A percentile compares a stretch with the other conserved stretches of the same genome.
Evolutionary conservation across 2,113 vertebrate species (phyloP).

Genomic region (Poeciliopsis turrubarensis): DNA sequence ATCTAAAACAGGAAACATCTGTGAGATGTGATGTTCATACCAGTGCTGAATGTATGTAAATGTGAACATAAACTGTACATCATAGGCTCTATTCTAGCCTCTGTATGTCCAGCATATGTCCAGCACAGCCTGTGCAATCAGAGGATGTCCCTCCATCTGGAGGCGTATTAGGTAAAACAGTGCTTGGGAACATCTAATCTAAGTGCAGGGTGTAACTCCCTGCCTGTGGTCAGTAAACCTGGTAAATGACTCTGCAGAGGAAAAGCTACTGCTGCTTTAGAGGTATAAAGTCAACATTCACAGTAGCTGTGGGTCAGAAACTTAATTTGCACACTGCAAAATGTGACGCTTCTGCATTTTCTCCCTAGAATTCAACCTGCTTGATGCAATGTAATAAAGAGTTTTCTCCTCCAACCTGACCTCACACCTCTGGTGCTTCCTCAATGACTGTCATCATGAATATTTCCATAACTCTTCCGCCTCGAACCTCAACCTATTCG

Average conservation of each 20-base stretch:
- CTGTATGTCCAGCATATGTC: not conserved
- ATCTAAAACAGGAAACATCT: not conserved
- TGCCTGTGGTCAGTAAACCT: not conserved
- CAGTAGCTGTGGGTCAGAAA: not conserved
- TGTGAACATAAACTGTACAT: not conserved
- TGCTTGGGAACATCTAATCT: slow-evolving; percentile 4
- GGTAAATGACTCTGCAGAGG: not conserved
- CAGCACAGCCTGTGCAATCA: not conserved
- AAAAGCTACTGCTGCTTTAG: not conserved
- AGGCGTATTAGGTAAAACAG: not conserved
- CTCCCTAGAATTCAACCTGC: not conserved
- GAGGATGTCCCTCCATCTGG: not conserved
- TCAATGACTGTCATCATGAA: not conserved
- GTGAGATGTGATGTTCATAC: too few species aligned
- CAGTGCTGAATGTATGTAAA: not conserved
- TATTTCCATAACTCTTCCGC: slow-evolving; percentile 1
- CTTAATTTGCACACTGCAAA: not conserved
- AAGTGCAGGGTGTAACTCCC: not conserved
- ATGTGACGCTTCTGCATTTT: not conserved
- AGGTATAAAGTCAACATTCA: not conserved
- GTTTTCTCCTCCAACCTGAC: not conserved
- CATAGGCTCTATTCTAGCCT: not conserved
- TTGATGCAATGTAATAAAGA: not conserved
- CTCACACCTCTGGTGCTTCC: not conserved
- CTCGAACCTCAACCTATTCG: not conserved